Evolutionary conservation across 2,888 invertebrate species (phyloP).

Genomic region (Arenicola marina): DNA sequence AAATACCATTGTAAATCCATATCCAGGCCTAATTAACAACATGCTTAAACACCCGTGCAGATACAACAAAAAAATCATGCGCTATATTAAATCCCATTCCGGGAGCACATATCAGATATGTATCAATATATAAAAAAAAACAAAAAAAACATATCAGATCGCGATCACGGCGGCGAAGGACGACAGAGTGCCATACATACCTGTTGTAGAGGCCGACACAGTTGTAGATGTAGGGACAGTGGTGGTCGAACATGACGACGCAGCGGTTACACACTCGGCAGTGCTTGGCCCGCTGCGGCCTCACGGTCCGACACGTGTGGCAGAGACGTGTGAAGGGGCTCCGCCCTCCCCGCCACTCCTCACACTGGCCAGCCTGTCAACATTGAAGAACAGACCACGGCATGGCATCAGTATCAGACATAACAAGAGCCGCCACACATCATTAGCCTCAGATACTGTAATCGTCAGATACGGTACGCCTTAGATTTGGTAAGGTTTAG

Average conservation of each 20-base stretch:
- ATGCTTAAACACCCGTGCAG: too few species aligned
- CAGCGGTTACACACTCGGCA: conserved; percentile 89
- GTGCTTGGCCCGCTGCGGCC: conserved; percentile 87
- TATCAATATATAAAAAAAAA: neutral
- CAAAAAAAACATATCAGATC: neutral
- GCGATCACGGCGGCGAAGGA: neutral
- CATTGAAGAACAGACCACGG: too few species aligned
- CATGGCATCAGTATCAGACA: too few species aligned
- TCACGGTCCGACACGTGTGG: conserved; percentile 86
- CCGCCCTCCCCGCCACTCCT: conserved; percentile 88
- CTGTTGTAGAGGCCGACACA: conserved; percentile 88
- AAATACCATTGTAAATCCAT: too few species aligned
- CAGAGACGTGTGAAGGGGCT: conserved; percentile 70
- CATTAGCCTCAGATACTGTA: too few species aligned
- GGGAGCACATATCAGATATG: too few species aligned
- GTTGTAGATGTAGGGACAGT: conserved; percentile 94
- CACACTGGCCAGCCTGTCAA: conserved; percentile 91
- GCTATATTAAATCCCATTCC: too few species aligned
- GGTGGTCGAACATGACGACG: conserved; percentile 89
- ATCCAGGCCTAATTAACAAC: too few species aligned
- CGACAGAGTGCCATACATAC: conserved; percentile 47
- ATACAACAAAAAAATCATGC: too few species aligned
- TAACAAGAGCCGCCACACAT: too few species aligned
- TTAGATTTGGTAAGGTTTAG: too few species aligned
- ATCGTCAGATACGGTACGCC: too few species aligned